Base-by-base conservation (phyloP, 2,888 invertebrate genomes). In the Hyppa rectilinea region DNA sequence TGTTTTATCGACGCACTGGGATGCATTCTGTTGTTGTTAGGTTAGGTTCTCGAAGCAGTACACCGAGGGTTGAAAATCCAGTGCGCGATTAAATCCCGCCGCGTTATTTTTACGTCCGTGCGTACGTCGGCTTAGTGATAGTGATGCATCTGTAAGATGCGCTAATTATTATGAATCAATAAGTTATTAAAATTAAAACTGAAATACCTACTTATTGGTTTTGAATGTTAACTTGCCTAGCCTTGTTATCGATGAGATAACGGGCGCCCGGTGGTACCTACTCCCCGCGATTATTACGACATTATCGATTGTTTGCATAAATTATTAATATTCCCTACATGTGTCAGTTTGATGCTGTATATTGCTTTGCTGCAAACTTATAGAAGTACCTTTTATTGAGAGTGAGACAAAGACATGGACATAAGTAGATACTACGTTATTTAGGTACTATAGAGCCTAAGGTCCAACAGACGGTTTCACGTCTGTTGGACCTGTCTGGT, bases 171-270 rank as follows among this genome's bases (percentile, higher is more conserved):
- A 64, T 43, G 20, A 9, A 56, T 64, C 20, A 12, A 23, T 43
- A 43, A 4, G 40, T 63, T 31, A 53, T 7, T 31, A n/a, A n/a
- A 31, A 36, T 23, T 36, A 50, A 26, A 36, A 20, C 10, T 4
- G 34, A 38, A 9, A 3, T 36, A 49, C 3, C n/a, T 45, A 23
- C 31, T 45, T 23, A n/a, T n/a, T n/a, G n/a, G 0, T 45, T 40
- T 64, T 45, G 3, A 43, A 63, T 47, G 34, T 56, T 23, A 34
- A 53, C 23, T 29, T 36, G 47, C 38, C 34, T 63, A 59, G 26
- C 40, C n/a, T 59, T 40, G 34, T 47, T 72, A 78, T 72, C 68
- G 55, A 40, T 26, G 26, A 45, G 65, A 78, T 78, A 68, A 58
- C 63, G 58, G 26, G 38, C 29, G 49, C 40, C 47, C 56, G 31